A percentile compares a stretch with the other conserved stretches of the same genome.
These are phyloP conservation scores for Brotula barbata DNA, from an alignment of 2,797 vertebrate species.

Conservation along the genomic window DNA sequence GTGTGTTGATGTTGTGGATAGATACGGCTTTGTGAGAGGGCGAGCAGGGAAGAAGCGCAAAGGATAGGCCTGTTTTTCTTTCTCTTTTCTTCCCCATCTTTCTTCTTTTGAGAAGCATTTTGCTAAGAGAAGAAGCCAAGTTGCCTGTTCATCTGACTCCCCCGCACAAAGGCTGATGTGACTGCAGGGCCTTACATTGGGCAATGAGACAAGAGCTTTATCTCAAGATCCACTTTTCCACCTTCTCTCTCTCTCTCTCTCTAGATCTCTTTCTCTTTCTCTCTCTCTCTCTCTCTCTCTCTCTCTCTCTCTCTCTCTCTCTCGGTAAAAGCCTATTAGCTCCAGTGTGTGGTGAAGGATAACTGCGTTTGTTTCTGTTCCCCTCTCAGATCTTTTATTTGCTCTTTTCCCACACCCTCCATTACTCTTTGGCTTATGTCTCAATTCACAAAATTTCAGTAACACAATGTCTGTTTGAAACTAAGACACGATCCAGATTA, in stretches of 20 bases:
- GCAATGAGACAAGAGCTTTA: constrained; percentile 75
- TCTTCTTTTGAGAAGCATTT: constrained; percentile 52
- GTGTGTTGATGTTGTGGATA: constrained; percentile 74
- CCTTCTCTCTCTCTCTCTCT: no score
- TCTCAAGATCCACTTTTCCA: constrained; percentile 76
- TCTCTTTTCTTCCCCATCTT: constrained; percentile 12
- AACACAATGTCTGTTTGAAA: constrained; percentile 15
- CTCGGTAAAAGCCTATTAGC: constrained; percentile 71
- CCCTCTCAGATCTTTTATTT: constrained; percentile 36
- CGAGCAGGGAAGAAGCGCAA: constrained; percentile 68
- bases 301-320: constrained; percentile 23
- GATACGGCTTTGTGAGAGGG: constrained; percentile 73
- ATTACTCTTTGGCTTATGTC: constrained; percentile 49
- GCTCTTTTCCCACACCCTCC: constrained; percentile 53
- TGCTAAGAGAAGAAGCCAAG: constrained; percentile 73
- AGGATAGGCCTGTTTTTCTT: constrained; percentile 69
- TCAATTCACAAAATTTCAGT: constrained; percentile 46
- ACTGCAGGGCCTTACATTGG: constrained; percentile 72
- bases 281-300: constrained; percentile 22
- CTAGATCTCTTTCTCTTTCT: constrained; percentile 31
- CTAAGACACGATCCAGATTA: constrained; percentile 19
- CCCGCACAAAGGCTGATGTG: constrained; percentile 71
- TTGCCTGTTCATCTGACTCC: constrained; percentile 62
- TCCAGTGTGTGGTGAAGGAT: constrained; percentile 58
- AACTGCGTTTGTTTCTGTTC: constrained; percentile 36